Evolutionary conservation across 2,797 vertebrate species (phyloP), one percentile per base, ranked within the genome.

Genomic region (Phoebastria nigripes): DNA sequence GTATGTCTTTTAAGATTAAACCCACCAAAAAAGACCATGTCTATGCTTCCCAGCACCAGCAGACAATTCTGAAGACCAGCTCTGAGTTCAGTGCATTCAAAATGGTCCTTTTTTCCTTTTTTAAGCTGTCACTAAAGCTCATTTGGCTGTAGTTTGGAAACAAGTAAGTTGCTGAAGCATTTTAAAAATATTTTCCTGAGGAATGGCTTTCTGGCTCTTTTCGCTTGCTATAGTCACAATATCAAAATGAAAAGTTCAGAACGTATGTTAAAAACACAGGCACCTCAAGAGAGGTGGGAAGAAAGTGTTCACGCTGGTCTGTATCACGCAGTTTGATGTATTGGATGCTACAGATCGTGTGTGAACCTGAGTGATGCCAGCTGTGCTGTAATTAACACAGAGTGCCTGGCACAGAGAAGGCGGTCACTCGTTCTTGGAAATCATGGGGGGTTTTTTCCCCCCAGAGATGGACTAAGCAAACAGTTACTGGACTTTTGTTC

Each of bases 401-500:
- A 62, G 51, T 35, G 65, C 52, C 61, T 87, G 93, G 82, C n/a
- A 18, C 66, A 83, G 74, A 92, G 89, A 93, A 89, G 69, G 82
- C 35, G 52, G 49, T 82, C 83, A 80, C 96, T 93, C 62, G 15
- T 52, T 92, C 88, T 70, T 81, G n/a, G 81, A 97, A 97, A 93
- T 81, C 21, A 7, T 21, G 91, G 59, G 29, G 17, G 1, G 1
- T 28, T 51, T 42, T 61, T 74, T 62, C 72, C 62, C 41, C 9
- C n/a, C 11, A 2, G n/a, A 62, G 81, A 61, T 35, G 39, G 35
- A 28, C 51, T 31, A 35, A 82, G 55, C 33, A 81, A 84, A 83
- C 22, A 83, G 42, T 89, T 61, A 77, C 41, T 55, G 55, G 42
- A 62, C 71, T 83, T 85, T 6, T 55, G 54, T 65, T 81, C n/a